A percentile compares a stretch with the other conserved stretches of the same genome.
Conservation (phyloP, 2,888 invertebrate genomes). For the Drosophila eohydei region DNA sequence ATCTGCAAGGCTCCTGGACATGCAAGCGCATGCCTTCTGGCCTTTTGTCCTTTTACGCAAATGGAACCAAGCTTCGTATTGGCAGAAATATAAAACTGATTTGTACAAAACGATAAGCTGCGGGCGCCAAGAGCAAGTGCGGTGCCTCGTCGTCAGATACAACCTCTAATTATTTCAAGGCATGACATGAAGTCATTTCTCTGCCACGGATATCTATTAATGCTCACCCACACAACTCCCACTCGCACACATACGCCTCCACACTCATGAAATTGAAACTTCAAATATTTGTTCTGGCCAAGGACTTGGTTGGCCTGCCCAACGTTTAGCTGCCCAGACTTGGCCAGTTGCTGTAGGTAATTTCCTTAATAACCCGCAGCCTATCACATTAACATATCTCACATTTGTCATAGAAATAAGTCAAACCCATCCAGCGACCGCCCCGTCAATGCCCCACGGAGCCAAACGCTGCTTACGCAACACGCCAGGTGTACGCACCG, state of each 20-base stretch:
- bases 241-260: conserved; percentile 4
- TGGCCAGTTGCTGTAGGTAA: conserved; percentile 58
- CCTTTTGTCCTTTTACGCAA: conserved; percentile 30
- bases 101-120: conserved; percentile 70
- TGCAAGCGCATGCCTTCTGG: conserved; percentile 59
- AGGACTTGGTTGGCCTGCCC: conserved; percentile 39
- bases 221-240: conserved; percentile 26
- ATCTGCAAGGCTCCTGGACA: conserved; percentile 48
- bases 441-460: conserved; percentile 48
- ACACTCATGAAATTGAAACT: conserved; percentile 75
- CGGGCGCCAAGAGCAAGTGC: conserved; percentile 23
- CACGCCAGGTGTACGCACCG: conserved; percentile 55
- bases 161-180: conserved; percentile 82
- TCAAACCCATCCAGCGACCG: conserved; percentile 52
- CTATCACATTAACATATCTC: conserved; percentile 79
- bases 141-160: conserved; percentile 17
- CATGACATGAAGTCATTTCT: conserved; percentile 84
- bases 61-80: conserved; percentile 39
- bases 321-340: conserved; percentile 26
- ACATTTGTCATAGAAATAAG: conserved; percentile 77
- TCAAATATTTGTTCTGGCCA: conserved; percentile 71
- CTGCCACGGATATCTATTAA: conserved; percentile 65
- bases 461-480: conserved; percentile 50
- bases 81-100: conserved; percentile 61
- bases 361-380: conserved; percentile 78